Base-by-base conservation (phyloP, 2,113 vertebrate species). In the Scophthalmus maximus region DNA sequence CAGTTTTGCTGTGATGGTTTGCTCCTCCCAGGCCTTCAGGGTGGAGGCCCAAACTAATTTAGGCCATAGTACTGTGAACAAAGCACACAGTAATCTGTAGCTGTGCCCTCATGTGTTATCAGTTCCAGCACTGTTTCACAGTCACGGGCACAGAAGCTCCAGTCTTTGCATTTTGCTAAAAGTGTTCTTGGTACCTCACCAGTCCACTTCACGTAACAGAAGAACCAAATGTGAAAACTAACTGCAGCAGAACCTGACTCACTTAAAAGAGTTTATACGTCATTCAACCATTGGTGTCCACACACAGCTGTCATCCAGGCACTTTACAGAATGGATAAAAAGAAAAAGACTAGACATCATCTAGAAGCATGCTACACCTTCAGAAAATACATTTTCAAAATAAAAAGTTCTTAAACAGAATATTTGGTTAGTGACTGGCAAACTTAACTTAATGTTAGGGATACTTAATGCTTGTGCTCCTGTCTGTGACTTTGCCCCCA, bases 401-500 rank as follows among this genome's bases (percentile, higher is more conserved):
- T 32, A 32, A 32, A n/a, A 15, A 40, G 9, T 40, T 9, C 3
- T 3, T 9, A 40, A 40, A 40, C 9, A 9, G 10, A 14, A 46
- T n/a, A 18, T 6, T n/a, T 46, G 42, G 14, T n/a, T 9, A 46
- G 18, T 18, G 42, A n/a, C 44, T 2, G 22, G 17, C 7, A 6
- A 25, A 25, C 8, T 25, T 4, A 25, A 11, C 20, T 11, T 12
- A 3, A 25, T 8, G 20, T 0, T 12, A 12, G 20, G n/a, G 8
- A 22, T 47, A 2, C 20, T 22, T 47, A 8, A 22, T 32, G 18
- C 42, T 29, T 11, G 12, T 23, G 4, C 3, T 36, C 0, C 10
- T 47, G 10, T 61, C 0, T 62, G 1, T 51, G 9, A n/a, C 59
- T 17, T 79, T 12, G 38, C 69, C 65, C 25, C 0, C 90, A 99